Evolutionary conservation across 2,797 vertebrate species (phyloP).

Genomic region (Syngnathus rostellatus): DNA sequence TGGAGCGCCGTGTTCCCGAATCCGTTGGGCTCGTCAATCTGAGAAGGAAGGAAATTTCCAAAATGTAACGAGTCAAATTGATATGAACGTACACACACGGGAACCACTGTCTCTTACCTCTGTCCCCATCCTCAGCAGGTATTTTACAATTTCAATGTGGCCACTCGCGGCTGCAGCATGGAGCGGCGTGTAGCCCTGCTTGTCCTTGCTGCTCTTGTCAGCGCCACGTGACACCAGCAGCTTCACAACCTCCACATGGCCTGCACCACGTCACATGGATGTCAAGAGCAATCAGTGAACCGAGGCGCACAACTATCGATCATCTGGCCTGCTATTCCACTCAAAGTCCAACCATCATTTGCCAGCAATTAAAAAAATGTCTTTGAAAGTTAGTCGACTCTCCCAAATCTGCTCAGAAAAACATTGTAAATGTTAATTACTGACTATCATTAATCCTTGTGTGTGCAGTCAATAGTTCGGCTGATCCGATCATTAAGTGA

Average conservation of each 20-base stretch:
- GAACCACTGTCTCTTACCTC: slow-evolving; percentile 69
- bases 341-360: background rate
- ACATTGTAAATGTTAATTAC: too few species aligned
- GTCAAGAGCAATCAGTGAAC: background rate
- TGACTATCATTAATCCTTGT: too few species aligned
- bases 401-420: too few species aligned
- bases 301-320: background rate
- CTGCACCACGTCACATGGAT: slow-evolving; percentile 47
- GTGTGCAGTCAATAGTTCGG: too few species aligned
- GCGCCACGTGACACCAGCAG: slow-evolving; percentile 85
- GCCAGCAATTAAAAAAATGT: background rate
- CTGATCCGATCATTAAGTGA: too few species aligned
- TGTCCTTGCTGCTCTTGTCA: slow-evolving; percentile 86
- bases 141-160: slow-evolving; percentile 88
- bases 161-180: slow-evolving; percentile 90
- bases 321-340: background rate
- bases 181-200: slow-evolving; percentile 89
- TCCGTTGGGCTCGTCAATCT: slow-evolving; percentile 91
- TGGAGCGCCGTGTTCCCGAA: slow-evolving; percentile 95
- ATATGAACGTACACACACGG: background rate
- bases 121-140: slow-evolving; percentile 83
- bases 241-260: slow-evolving; percentile 89
- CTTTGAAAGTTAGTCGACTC: background rate
- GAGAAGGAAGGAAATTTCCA: background rate
- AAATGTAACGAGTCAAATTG: background rate